A percentile compares a stretch with the other conserved stretches of the same genome.
Conservation (phyloP, 2,888 invertebrate genomes). For the Electrophaes corylata region DNA sequence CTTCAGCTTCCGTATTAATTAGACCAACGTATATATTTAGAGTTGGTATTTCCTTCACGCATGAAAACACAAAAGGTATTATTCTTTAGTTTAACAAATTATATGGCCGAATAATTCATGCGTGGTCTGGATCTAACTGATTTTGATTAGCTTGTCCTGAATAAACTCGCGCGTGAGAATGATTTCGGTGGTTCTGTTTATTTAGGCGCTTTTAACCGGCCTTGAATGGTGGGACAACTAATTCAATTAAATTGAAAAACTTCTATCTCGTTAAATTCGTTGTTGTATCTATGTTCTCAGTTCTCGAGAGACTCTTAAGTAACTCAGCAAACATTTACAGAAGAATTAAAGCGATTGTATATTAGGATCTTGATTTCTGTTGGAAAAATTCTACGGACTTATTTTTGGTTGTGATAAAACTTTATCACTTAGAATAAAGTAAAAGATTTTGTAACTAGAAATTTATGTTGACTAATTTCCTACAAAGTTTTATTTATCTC, state of each 20-base stretch:
- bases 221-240: slow-evolving; percentile 45
- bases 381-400: no score
- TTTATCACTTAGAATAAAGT: slow-evolving; percentile 3
- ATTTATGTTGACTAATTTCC: neutral
- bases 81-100: slow-evolving; percentile 33
- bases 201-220: slow-evolving; percentile 49
- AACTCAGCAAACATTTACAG: no score
- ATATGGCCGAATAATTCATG: slow-evolving; percentile 49
- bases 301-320: no score
- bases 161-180: slow-evolving; percentile 47
- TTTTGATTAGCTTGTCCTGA: slow-evolving; percentile 51
- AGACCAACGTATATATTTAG: no score
- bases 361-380: no score
- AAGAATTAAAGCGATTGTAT: no score
- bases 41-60: neutral
- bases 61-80: neutral
- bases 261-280: slow-evolving; percentile 36
- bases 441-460: neutral
- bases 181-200: slow-evolving; percentile 49
- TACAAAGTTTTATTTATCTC: neutral
- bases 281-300: slow-evolving; percentile 4
- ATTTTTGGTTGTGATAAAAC: no score
- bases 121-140: slow-evolving; percentile 44
- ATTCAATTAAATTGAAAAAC: slow-evolving; percentile 40
- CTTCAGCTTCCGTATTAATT: no score